Base-by-base conservation (phyloP, 2,113 vertebrate species). In the Uria lomvia region DNA sequence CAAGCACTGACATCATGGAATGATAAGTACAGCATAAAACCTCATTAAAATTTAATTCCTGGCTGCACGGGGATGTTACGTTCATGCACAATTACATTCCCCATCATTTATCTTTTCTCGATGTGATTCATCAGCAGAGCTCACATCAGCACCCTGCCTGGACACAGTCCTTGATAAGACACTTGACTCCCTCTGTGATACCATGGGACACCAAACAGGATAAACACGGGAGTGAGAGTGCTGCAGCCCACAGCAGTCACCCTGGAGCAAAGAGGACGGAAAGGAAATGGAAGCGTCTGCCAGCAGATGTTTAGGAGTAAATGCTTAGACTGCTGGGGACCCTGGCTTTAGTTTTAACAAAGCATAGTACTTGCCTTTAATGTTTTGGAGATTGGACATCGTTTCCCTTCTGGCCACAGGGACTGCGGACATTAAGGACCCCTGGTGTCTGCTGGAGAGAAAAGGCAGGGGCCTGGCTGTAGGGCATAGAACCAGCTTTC, bases 191-290 rank as follows among this genome's bases (percentile, higher is more conserved):
- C 49, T 21, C 60, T 49, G 30, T 3, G 3, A 19, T 49, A 20
- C 34, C 2, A 1, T 15, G 42, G 63, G 42, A 70, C 47, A 5
- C 40, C 16, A 4, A 29, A n/a, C 0, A 4, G 38, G 21, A 18
- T 52, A 40, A 30, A 58, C 22, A 9, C 1, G 0, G 1, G 2
- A 30, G 34, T 9, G 26, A 20, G 19, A 27, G 32, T 3, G 21
- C 66, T 40, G 62, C 53, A 68, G 76, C 30, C 26, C 32, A 5
- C 53, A 18, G 58, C 47, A 24, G 36, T 29, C 53, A n/a, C 52
- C 29, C 17, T 2, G 30, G 40, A 68, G 43, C 55, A 58, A 19
- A 50, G 55, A 15, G 38, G 32, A 24, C 0, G 1, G 30, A 43
- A 26, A 9, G 26, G 22, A 19, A 22, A n/a, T 16, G 20, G 43